Evolutionary conservation across 2,113 vertebrate genomes (phyloP), one percentile per base, ranked within the genome.

Genomic region (Symphodus melops): DNA sequence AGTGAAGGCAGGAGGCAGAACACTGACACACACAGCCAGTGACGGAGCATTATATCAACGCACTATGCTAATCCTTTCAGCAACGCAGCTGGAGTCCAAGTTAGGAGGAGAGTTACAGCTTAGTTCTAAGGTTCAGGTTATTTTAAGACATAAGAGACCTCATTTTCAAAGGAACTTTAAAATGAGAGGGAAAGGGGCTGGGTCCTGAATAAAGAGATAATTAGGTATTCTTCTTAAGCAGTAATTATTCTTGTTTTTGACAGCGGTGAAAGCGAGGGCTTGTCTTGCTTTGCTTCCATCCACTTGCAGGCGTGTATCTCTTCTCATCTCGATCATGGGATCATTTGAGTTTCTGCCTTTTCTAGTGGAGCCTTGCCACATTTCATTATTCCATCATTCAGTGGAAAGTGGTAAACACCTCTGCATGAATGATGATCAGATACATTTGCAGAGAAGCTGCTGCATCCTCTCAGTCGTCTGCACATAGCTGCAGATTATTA

Each of bases 81-180:
- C 72, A 52, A 41, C 83, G 13, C 82, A 83, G 86, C 74, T 82
- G 85, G 83, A 85, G 79, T 77, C 69, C 75, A 76, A 74, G 68
- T 73, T 36, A 73, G 52, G 41, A 46, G 21, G n/a, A 82, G 74
- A 72, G 68, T 60, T 49, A 48, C 14, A 75, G 68, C 75, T 79
- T 58, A 56, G 37, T 74, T 68, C 61, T 82, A 81, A 75, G 80
- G 72, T 88, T 81, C 73, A 54, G 84, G 81, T 83, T 90, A 88
- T 88, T 89, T 89, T 88, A 61, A 89, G 79, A 83, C 74, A 83
- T 61, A 62, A 84, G 75, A 89, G 68, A 68, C 52, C 62, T 79
- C 10, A 1, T 83, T 89, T 89, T 77, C 81, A 82, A 89, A 87
- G 73, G 75, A 85, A 53, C 13, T 62, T 51, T 72, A 76, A 79